Evolutionary conservation across 1,140 invertebrate genomes (phyloP), one percentile per base, ranked within the genome.

Genomic region (Andricus grossulariae): DNA sequence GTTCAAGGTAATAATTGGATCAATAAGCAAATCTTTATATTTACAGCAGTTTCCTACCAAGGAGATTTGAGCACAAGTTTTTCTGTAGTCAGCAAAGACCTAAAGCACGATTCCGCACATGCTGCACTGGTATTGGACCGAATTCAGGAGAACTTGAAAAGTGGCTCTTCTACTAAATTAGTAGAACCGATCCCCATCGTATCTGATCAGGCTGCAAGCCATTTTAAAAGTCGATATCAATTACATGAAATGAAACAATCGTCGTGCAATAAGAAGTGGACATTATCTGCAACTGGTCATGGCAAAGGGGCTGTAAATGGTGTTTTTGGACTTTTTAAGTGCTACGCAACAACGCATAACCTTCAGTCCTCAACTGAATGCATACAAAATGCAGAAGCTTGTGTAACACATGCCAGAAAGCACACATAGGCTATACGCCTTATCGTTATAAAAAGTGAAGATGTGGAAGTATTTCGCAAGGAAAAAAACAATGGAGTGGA

Each of bases 211-310:
- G 19, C 55, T 25, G 21, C 55, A 25, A 25, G 55, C 12, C 21
- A 60, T 11, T 60, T 32, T 12, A 25, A 60, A 60, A 60, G 32
- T 60, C 8, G 21, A 12, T 60, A 32, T 60, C 21, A 60, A 60
- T 21, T 15, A 21, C 15, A 70, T 71, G 18, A 75, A 66, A 49
- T 76, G 72, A 50, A 57, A 75, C 66, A 75, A 60, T 49, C 71
- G 55, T 50, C 71, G 71, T 71, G 51, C 70, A 57, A 75, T 76
- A 75, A 73, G 11, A 25, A 51, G 8, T 21, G 50, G 19, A 32
- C 21, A 52, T 72, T 50, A 12, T 72, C 45, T 19, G 50, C 15
- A 50, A 72, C 50, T 15, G 50, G 50, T 13, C 50, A 72, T 50
- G 21, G 18, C 0, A 54, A 16, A 11, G 15, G 19, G 16, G 11